Base-by-base conservation (phyloP, 2,797 vertebrate genomes). In the Rachycentron canadum region DNA sequence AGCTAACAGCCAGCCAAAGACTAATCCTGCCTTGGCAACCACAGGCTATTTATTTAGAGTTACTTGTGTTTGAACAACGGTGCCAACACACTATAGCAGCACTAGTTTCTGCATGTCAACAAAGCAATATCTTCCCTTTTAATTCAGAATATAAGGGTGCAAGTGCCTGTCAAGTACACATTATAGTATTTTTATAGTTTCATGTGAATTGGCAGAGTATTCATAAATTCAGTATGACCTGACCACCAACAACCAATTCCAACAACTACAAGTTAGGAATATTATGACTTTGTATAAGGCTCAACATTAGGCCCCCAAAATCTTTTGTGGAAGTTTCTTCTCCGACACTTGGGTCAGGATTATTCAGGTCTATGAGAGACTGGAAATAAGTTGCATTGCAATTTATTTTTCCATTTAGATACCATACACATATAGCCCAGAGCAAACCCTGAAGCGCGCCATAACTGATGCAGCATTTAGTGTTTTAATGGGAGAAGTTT, bases 1-100 rank as follows among this genome's bases (percentile, higher is more conserved):
- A 81, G 86, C 81, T 61, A 74, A 43, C 69, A 88, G 62, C 49
- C 60, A 78, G 81, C 70, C 70, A 73, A 62, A 70, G 55, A 49
- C 81, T 89, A 85, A 91, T 87, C 83, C 84, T 32, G 50, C 73
- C 50, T 81, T 82, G 82, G 87, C 40, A 86, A 62, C 38, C 16
- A 47, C 34, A 49, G 28, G 32, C 43, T 53, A 69, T 82, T 79
- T 84, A 81, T 82, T 88, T 79, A 73, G 69, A 85, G 69, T 59
- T 52, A 67, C 52, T 71, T 66, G 67, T 59, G 32, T 69, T 79
- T 83, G 1, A 68, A 19, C 53, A 73, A 26, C 12, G 8, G 25
- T 40, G 72, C 57, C 40, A 65, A 38, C 26, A 34, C 25, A n/a
- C 19, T 26, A 25, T 2, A 56, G 62, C 26, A 38, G 49, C 71